A percentile compares a stretch with the other conserved stretches of the same genome.
These are phyloP conservation scores for Benitochromis conjunctus DNA, from an alignment of 2,113 vertebrate species.

Conservation along the genomic window DNA sequence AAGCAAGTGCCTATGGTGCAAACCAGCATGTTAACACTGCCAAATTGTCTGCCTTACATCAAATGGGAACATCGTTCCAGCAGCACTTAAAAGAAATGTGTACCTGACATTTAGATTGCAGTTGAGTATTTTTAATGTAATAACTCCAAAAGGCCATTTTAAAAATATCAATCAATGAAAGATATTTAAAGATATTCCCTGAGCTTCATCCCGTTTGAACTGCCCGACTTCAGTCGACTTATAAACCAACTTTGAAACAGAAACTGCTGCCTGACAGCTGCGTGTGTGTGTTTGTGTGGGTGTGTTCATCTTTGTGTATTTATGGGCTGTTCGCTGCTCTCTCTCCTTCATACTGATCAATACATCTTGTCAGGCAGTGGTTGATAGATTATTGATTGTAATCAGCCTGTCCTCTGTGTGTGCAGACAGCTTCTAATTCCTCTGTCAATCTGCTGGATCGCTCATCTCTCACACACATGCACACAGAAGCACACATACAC, in stretches of 20 bases:
- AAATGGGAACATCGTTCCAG: not conserved
- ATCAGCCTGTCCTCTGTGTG: slow-evolving; percentile 49
- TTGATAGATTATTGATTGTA: slow-evolving; percentile 66
- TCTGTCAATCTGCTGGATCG: slow-evolving; percentile 33
- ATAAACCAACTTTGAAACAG: not conserved
- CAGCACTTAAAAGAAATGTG: not conserved
- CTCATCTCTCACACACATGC: not conserved
- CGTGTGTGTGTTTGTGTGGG: not conserved
- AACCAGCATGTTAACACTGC: not conserved
- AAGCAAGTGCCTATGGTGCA: not conserved
- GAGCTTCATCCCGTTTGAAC: not conserved
- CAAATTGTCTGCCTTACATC: not conserved
- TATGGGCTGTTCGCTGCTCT: not conserved
- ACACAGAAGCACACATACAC: not conserved
- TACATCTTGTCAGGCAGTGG: slow-evolving; percentile 47
- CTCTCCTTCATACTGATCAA: slow-evolving; percentile 27
- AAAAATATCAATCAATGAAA: not conserved
- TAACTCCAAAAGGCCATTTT: not conserved
- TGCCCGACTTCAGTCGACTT: not conserved
- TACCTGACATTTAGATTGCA: not conserved
- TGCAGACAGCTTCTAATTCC: slow-evolving; percentile 53
- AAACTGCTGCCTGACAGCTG: not conserved
- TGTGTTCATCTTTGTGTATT: not conserved
- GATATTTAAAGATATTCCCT: not conserved
- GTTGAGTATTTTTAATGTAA: not conserved